Percentiles rank a stretch among this genome's conserved stretches.
Evolutionary conservation across 92 coral and sea anemone genomes (phyloP).

Genomic region (Epizoanthus ramosus): DNA sequence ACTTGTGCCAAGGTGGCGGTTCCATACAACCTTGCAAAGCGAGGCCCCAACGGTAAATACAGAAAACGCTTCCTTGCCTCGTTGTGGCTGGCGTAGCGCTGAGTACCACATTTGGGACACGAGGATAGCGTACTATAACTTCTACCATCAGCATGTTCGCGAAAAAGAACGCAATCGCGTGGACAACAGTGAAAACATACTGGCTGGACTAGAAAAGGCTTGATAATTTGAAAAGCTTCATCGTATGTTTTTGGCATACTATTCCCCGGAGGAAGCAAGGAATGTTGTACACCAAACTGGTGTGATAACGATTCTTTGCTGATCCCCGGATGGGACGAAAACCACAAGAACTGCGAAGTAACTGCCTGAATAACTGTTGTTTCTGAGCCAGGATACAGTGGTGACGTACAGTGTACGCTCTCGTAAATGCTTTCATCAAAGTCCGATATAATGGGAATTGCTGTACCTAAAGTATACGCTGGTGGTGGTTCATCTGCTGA

Average conservation of each 20-base stretch:
- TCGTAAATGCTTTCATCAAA: constrained; percentile 23
- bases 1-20: constrained; percentile 55
- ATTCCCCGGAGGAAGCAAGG: constrained; percentile 12
- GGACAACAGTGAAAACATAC: constrained; percentile 45
- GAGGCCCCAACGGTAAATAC: constrained; percentile 29
- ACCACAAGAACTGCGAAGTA: constrained; percentile 48
- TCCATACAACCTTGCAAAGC: constrained; percentile 36
- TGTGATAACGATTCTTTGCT: constrained; percentile 46
- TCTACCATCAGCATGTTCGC: constrained; percentile 23
- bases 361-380: constrained; percentile 34
- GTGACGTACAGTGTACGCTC: constrained; percentile 17
- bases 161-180: constrained; percentile 18
- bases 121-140: background rate
- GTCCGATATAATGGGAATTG: no score
- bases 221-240: constrained; percentile 34
- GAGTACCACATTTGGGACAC: constrained; percentile 41
- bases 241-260: background rate
- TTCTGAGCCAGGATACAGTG: constrained; percentile 30
- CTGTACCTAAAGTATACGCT: no score
- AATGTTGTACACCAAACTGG: constrained; percentile 23
- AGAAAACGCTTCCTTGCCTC: constrained; percentile 32
- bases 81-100: background rate
- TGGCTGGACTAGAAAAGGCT: constrained; percentile 27
- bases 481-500: no score
- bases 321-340: constrained; percentile 36